phyloP scores from a whole-genome alignment of 2,888 invertebrate genomes.

The Pseudococcus longispinus region DNA sequence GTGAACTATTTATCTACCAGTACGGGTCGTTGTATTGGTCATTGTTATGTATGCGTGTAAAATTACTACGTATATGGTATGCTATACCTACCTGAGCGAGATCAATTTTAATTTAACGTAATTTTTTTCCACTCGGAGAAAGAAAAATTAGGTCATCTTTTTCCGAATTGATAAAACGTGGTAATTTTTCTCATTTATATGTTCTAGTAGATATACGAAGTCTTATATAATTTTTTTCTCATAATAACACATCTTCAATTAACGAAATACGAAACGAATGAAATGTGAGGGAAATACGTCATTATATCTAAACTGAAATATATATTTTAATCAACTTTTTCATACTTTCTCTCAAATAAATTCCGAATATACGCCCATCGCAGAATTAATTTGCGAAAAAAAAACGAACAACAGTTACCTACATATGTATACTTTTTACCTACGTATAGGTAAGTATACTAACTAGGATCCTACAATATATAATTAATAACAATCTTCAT shows the following conservation, averaged over 20 bases:
- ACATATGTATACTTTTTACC: too few relatives aligned
- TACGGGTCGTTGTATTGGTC: background rate
- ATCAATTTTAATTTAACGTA: constrained; percentile 23
- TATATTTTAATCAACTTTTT: background rate
- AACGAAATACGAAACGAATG: constrained; percentile 5
- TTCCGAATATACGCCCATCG: background rate
- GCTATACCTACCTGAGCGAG: background rate
- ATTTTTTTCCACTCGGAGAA: background rate
- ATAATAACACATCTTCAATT: background rate
- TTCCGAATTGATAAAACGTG: constrained; percentile 15
- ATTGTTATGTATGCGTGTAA: background rate
- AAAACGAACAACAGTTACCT: background rate
- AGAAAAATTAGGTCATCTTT: constrained; percentile 18
- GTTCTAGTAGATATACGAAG: background rate
- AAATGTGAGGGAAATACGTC: background rate
- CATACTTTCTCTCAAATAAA: background rate
- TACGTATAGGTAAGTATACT: too few relatives aligned
- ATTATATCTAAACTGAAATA: background rate
- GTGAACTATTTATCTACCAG: background rate
- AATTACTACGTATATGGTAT: background rate
- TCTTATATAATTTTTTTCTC: constrained; percentile 20
- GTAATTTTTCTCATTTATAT: background rate
- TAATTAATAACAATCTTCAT: too few relatives aligned
- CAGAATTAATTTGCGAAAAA: background rate
- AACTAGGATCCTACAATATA: too few relatives aligned